Percentiles rank a stretch among this genome's conserved stretches.
These are phyloP conservation scores for Ammospiza maritima DNA, from an alignment of 2,797 vertebrate species.

Conservation along the genomic window DNA sequence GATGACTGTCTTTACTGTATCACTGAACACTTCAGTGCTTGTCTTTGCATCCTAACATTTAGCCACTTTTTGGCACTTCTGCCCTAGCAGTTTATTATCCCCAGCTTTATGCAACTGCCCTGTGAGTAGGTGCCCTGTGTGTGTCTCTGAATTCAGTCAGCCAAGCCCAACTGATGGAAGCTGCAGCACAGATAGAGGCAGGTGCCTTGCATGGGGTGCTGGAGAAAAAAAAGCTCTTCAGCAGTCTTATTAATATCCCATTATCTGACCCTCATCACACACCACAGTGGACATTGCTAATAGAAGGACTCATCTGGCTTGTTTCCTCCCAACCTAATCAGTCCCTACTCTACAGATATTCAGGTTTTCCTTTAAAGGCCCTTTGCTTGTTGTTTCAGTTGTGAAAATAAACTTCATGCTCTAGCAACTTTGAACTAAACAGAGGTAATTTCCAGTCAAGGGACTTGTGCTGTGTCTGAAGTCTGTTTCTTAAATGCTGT, in stretches of 20 bases:
- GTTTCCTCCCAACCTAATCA: neutral
- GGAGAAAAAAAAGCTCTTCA: neutral
- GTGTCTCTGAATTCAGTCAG: neutral
- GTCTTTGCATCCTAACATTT: neutral
- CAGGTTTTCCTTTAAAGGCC: neutral
- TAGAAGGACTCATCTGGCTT: neutral
- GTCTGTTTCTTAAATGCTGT: neutral
- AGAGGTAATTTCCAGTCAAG: neutral
- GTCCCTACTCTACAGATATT: neutral
- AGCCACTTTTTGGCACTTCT: neutral
- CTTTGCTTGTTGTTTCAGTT: neutral
- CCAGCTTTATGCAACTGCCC: neutral
- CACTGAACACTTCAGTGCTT: neutral
- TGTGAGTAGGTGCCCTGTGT: neutral
- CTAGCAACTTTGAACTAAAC: neutral
- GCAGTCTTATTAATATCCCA: neutral
- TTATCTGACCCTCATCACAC: neutral
- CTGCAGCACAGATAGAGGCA: neutral
- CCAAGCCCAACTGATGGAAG: neutral
- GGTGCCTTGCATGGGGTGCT: neutral
- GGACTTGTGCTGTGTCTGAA: neutral
- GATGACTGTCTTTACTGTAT: neutral
- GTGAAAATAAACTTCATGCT: neutral
- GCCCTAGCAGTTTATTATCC: neutral
- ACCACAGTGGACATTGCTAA: neutral